Evolutionary conservation across 2,888 invertebrate species (phyloP).

Genomic region (Syrphus vitripennis): DNA sequence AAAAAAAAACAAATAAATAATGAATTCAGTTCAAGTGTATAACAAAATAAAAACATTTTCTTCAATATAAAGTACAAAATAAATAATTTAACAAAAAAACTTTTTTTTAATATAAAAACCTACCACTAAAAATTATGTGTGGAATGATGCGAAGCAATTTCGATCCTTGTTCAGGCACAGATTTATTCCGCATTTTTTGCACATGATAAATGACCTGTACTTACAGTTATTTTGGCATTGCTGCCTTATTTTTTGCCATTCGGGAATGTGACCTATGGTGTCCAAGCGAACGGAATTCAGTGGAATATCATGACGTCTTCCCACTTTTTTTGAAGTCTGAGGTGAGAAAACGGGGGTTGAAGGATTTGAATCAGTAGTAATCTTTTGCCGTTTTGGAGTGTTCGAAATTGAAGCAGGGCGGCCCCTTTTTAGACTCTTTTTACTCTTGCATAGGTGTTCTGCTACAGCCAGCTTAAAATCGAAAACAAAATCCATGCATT

Average conservation of each 20-base stretch:
- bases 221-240: constrained; percentile 23
- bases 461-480: too few relatives aligned
- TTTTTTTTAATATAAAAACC: too few relatives aligned
- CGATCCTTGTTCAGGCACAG: too few relatives aligned
- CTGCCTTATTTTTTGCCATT: constrained; percentile 22
- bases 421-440: constrained; percentile 18
- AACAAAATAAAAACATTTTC: too few relatives aligned
- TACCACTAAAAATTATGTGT: too few relatives aligned
- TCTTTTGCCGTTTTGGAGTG: constrained; percentile 19
- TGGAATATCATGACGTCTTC: constrained; percentile 22
- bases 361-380: background rate
- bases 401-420: constrained; percentile 8
- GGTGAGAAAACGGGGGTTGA: constrained; percentile 18
- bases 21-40: too few relatives aligned
- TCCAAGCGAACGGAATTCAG: constrained; percentile 23
- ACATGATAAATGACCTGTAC: constrained; percentile 25
- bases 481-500: too few relatives aligned
- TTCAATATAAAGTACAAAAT: too few relatives aligned
- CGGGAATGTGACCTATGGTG: too few relatives aligned
- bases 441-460: constrained; percentile 9
- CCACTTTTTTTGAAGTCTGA: constrained; percentile 14
- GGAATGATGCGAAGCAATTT: too few relatives aligned
- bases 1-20: too few relatives aligned
- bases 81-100: background rate
- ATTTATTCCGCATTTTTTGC: too few relatives aligned